Evolutionary conservation across 2,888 invertebrate genomes (phyloP), one percentile per base, ranked within the genome.

Genomic region (Celastrina argiolus): DNA sequence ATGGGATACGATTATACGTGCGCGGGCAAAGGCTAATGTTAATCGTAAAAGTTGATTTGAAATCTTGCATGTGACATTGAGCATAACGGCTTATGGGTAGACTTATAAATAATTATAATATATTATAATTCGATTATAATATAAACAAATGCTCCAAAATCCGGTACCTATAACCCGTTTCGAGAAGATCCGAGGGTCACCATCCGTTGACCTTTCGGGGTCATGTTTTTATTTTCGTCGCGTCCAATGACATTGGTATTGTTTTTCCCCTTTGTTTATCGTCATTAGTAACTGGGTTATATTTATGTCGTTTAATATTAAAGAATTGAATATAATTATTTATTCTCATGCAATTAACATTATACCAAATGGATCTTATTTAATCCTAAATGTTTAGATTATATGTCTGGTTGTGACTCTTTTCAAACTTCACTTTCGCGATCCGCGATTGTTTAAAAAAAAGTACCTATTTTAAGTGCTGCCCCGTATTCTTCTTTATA

Each of bases 161-260:
- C 51, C 51, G 51, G 22, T 26, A 51, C 22, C 34, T 7, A 14
- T n/a, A 61, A 61, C 61, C 22, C 34, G 61, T 61, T 61, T 39
- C 2, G 34, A 6, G 2, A 14, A 41, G 56, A 36, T 59, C 18
- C 39, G 61, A 61, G 61, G 67, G 67, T 67, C 51, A 45, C 39
- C 64, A 22, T 42, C n/a, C 67, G 63, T 56, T 67, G 67, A 67
- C 65, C 67, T 51, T 41, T 26, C 14, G 61, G 63, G 63, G 31
- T 66, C 61, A 34, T 34, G 45, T 34, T 63, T 56, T 63, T 39
- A 61, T 61, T 61, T 61, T 61, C 31, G 61, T 61, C 22, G 16
- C 22, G 22, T 39, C 39, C 61, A 61, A 61, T 59, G 31, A 36
- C 59, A 59, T 45, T 8, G 10, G 22, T 51, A 22, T 26, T 51